Percentiles rank a stretch among this genome's conserved stretches.
These are phyloP conservation scores for Platerodrilus igneus DNA, from an alignment of 2,888 invertebrate genomes.

Conservation along the genomic window DNA sequence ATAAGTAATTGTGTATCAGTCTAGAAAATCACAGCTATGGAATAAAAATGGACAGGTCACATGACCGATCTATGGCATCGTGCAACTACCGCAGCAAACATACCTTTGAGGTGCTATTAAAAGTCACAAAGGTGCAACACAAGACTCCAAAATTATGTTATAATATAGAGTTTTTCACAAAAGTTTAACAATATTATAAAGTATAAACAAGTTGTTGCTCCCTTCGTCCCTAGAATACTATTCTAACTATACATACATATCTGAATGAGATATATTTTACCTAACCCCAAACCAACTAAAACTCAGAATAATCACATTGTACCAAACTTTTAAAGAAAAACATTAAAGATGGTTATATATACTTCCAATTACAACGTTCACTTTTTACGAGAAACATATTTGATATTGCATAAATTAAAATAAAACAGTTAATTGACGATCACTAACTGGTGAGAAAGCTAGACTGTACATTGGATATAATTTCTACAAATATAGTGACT, in stretches of 20 bases:
- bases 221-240: conserved; percentile 16
- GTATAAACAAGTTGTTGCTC: conserved; percentile 11
- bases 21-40: conserved; percentile 66
- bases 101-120: conserved; percentile 35
- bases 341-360: conserved; percentile 34
- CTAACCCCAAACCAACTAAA: conserved; percentile 40
- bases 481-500: too few species aligned
- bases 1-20: conserved; percentile 49
- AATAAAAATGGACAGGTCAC: conserved; percentile 33
- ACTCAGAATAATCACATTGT: conserved; percentile 38
- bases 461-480: too few species aligned
- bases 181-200: conserved; percentile 20
- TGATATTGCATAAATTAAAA: too few species aligned
- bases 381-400: too few species aligned
- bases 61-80: conserved; percentile 35
- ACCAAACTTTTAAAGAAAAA: conserved; percentile 19
- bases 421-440: too few species aligned
- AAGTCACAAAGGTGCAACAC: conserved; percentile 37
- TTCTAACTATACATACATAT: conserved; percentile 20
- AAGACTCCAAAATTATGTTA: conserved; percentile 35
- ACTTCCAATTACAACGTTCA: conserved; percentile 8
- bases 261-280: conserved; percentile 35
- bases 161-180: conserved; percentile 16
- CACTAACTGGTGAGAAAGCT: too few species aligned
- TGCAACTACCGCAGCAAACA: conserved; percentile 36